Evolutionary conservation across 2,797 vertebrate genomes (phyloP), one percentile per base, ranked within the genome.

Genomic region (Malacoraja senta): DNA sequence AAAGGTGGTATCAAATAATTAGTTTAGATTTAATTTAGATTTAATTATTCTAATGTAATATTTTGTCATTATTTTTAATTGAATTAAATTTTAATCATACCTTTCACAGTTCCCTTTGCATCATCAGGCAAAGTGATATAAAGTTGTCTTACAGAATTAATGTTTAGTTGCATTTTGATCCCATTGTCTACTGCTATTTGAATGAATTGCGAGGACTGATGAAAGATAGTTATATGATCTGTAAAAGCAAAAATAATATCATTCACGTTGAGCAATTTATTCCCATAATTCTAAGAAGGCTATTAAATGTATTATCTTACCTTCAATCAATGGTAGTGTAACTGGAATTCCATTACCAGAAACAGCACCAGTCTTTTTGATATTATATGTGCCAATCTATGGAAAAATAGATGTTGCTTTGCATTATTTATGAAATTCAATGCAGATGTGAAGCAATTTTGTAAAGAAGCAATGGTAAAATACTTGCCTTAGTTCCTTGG

Each of bases 121-220:
- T 94, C 93, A 4, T 93, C 93, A 88, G 95, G 94, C 94, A 96
- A 35, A 21, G 94, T 95, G 93, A 96, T 63, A 94, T 95, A 96
- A 0, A 96, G 32, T 81, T 96, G 95, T 95, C 95, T 95, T 10
- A 68, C 38, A 29, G 94, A 94, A 68, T 6, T 1, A 81, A 72
- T 93, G 32, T 95, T 93, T 83, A 95, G 93, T 77, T 95, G 94
- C 88, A 95, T 93, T 93, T 94, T 94, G 76, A 95, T 53, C 0
- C 94, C 74, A 88, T 93, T 94, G 26, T 63, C 3, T 63, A 94
- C 93, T 76, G 94, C 90, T n/a, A 95, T 94, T 94, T 94, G 93
- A 91, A 94, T 32, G 38, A 95, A 94, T 26, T 79, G 93, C 44
- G 94, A 92, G 72, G 94, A 94, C 79, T 93, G 93, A 65, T 93